These are phyloP conservation scores for Hesperia comma DNA, from an alignment of 2,888 invertebrate genomes.

Conservation along the genomic window DNA sequence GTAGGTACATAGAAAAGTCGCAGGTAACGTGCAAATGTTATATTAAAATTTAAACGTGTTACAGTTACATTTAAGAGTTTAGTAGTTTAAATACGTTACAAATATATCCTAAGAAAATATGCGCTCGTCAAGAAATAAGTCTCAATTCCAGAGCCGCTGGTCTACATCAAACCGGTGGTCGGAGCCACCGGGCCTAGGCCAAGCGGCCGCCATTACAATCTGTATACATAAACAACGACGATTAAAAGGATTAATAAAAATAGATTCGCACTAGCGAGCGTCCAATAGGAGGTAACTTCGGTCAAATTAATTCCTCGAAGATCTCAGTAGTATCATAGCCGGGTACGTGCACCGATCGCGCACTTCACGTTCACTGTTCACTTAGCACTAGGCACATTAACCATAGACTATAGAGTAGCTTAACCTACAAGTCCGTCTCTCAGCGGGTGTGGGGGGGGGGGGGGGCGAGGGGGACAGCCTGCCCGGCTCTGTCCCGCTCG, in stretches of 20 bases:
- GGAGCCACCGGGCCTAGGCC: background rate
- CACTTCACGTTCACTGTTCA: slow-evolving; percentile 2
- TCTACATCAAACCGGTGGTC: slow-evolving; percentile 16
- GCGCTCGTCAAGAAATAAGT: slow-evolving; percentile 62
- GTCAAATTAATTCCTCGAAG: slow-evolving; percentile 63
- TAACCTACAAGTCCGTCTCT: slow-evolving; percentile 27
- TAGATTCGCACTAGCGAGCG: slow-evolving; percentile 18
- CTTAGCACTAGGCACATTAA: slow-evolving; percentile 25
- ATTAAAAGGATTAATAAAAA: slow-evolving; percentile 25
- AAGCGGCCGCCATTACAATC: slow-evolving; percentile 10
- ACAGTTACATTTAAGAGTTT: slow-evolving; percentile 51
- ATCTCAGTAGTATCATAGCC: slow-evolving; percentile 62
- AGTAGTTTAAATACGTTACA: slow-evolving; percentile 48
- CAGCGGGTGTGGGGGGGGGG: slow-evolving; percentile 14
- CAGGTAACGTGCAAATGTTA: slow-evolving; percentile 18
- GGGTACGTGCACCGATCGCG: slow-evolving; percentile 36
- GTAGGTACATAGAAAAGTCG: background rate
- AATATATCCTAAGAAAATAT: slow-evolving; percentile 77
- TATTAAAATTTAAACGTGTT: slow-evolving; percentile 16
- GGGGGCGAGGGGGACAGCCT: slow-evolving; percentile 39
- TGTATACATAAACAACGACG: slow-evolving; percentile 23
- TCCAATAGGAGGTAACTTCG: slow-evolving; percentile 63
- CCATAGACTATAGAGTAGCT: background rate
- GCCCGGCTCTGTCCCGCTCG: slow-evolving; percentile 46
- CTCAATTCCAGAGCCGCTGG: slow-evolving; percentile 66